Evolutionary conservation across 2,113 vertebrate genomes (phyloP).

Genomic region (Merops nubicus): DNA sequence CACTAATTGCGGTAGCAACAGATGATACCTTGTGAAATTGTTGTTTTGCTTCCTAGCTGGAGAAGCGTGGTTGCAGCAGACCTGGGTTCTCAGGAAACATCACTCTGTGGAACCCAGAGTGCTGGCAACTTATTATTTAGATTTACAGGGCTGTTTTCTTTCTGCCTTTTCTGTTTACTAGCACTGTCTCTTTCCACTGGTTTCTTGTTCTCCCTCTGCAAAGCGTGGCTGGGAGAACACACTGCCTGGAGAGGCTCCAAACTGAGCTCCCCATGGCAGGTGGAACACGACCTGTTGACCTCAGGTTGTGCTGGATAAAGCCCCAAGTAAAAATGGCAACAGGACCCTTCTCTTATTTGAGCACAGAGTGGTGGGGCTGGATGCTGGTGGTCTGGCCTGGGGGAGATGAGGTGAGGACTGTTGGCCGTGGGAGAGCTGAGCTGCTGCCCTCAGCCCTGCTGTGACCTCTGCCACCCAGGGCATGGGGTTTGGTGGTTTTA

Average conservation of each 20-base stretch:
- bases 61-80: neutral
- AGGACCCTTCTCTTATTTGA: neutral
- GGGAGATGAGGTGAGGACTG: too few species aligned
- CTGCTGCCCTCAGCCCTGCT: neutral
- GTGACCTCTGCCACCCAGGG: neutral
- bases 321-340: neutral
- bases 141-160: neutral
- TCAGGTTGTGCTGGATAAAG: neutral
- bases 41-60: neutral
- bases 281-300: neutral
- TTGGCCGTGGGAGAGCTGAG: neutral
- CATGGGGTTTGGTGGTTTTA: neutral
- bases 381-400: neutral
- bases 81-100: neutral
- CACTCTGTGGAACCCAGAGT: neutral
- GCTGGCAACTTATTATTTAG: neutral
- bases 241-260: fast-evolving
- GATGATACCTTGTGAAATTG: neutral
- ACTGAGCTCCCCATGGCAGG: fast-evolving
- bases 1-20: conserved; percentile 12
- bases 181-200: neutral
- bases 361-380: neutral
- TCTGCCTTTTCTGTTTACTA: neutral
- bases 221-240: neutral
- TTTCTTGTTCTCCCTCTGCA: neutral